A percentile compares a stretch with the other conserved stretches of the same genome.
These are phyloP conservation scores for Paraescarpia echinospica DNA, from an alignment of 1,140 invertebrate species.

Conservation along the genomic window DNA sequence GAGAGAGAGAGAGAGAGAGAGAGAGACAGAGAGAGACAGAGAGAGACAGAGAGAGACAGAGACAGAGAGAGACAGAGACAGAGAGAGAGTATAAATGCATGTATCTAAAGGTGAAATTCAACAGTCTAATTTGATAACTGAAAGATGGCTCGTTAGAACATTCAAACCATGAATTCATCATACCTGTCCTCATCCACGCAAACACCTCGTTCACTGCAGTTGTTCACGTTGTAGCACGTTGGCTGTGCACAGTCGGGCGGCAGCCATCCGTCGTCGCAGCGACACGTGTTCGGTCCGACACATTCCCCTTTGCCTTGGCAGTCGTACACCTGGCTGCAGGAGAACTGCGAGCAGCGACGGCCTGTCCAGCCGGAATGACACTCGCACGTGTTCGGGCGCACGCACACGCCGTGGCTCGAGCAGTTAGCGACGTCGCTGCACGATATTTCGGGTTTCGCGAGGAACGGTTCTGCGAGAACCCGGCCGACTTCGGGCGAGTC, in stretches of 20 bases:
- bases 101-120: not conserved
- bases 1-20: no score
- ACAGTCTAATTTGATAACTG: not conserved
- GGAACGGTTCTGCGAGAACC: not conserved
- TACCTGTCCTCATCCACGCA: conserved; percentile 29
- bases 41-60: no score
- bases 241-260: conserved; percentile 19
- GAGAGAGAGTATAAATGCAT: no score
- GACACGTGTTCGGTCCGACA: conserved; percentile 26
- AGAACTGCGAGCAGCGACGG: conserved; percentile 11
- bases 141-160: conserved; percentile 31
- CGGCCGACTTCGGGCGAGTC: not conserved
- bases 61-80: no score
- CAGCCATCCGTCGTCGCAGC: conserved; percentile 16
- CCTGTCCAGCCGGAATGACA: conserved; percentile 20
- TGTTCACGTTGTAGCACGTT: conserved; percentile 19
- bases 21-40: no score
- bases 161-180: conserved; percentile 31
- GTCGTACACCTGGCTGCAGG: conserved; percentile 20
- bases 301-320: conserved; percentile 22
- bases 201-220: conserved; percentile 28
- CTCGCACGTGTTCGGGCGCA: conserved; percentile 24
- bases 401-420: conserved; percentile 21
- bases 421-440: conserved; percentile 22
- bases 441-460: not conserved